Evolutionary conservation across 2,797 vertebrate species (phyloP), one percentile per base, ranked within the genome.

Genomic region (Hoplostethus atlanticus): DNA sequence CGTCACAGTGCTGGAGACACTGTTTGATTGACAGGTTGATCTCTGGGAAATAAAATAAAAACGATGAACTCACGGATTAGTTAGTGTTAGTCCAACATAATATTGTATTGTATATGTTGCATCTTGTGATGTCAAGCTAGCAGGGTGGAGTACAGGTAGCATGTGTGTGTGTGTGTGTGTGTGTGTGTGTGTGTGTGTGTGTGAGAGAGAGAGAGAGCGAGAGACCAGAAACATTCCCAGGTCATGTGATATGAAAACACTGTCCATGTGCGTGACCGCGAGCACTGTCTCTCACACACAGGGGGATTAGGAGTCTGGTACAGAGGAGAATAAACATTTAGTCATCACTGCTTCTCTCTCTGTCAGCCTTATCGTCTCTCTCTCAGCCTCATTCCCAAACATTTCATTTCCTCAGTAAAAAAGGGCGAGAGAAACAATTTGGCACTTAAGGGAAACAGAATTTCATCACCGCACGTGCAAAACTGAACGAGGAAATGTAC

Each of bases 241-340:
- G 82, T 86, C 79, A 77, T 76, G 78, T 82, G 84, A 84, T 72
- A 88, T 83, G 68, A 90, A 90, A 89, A 91, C 80, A 85, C 63
- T 59, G 60, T 83, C 80, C 74, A 73, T 79, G 86, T 89, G 87
- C 64, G 76, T 90, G 86, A 90, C 82, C 25, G 61, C 73, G 71
- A 83, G 60, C 70, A 3, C 30, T 0, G 55, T 55, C 64, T 80
- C 77, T 73, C 71, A 61, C 83, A 87, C 84, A 86, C 83, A 60
- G 64, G 52, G 62, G 85, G 80, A 86, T 89, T 86, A 85, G 68
- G 63, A 71, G 72, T 73, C 50, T 12, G 75, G 77, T 59, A 63
- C 52, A 73, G 65, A 60, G 76, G 73, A 83, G 81, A 84, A 54
- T 46, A 76, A 89, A 79, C 51, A 42, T 59, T 10, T 72, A 81